Base-by-base conservation (phyloP, 2,888 invertebrate species). In the Luperina testacea region DNA sequence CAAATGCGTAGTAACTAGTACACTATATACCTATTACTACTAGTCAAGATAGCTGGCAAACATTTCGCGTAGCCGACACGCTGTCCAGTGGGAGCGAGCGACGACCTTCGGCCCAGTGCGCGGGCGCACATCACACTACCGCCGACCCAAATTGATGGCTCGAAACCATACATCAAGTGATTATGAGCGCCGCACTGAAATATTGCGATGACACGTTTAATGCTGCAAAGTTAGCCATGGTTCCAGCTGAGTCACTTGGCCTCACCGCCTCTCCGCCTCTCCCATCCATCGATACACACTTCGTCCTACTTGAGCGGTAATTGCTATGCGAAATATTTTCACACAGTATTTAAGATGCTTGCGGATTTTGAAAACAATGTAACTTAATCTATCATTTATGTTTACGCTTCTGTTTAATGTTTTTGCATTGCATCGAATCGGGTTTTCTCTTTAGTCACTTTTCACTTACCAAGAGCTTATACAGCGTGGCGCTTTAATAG, bases 1-100 rank as follows among this genome's bases (percentile, higher is more conserved):
- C 9, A 64, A 38, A 64, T 24, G 24, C 24, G 38, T 64, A 32
- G 8, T 17, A 17, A 6, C 64, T 20, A 27, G 24, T 51, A 69
- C 53, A 71, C n/a, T 38, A n/a, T 11, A 11, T 38, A 57, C 38
- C 9, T 70, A 53, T 53, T 71, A 38, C n/a, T 72, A 15, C 59
- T 74, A 68, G 67, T 78, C 71, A 71, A 61, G 38, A 81, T 75
- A 59, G 76, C 76, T 83, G 68, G 79, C 81, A 88, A 88, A 84
- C 86, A 90, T 90, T 88, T 90, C 85, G 87, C 85, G 80, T 78
- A 80, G 93, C 92, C 92, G 95, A 93, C 95, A 94, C 92, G 94
- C 94, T 88, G 94, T 95, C 94, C 94, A 93, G 88, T 70, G 70
- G 81, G 80, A 82, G 86, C 79, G 92, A 91, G 78, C 91, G 90